phyloP scores from a whole-genome alignment of 2,113 vertebrate genomes.

The Dipodomys stephensi region DNA sequence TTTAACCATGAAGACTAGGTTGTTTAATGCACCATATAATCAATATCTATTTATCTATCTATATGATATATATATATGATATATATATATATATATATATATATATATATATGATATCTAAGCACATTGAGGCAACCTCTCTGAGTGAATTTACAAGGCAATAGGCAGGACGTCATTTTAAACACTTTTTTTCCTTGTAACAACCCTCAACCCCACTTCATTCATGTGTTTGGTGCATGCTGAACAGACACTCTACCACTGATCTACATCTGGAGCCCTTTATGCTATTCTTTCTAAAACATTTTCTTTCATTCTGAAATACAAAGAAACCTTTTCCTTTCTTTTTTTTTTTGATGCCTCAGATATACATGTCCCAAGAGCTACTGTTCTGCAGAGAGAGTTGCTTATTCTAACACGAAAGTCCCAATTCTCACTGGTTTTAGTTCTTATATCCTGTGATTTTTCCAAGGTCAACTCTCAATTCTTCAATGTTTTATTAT shows the following conservation, averaged over 20 bases:
- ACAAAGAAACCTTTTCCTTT: neutral
- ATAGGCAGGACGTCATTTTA: neutral
- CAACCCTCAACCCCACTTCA: no score
- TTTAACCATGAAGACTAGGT: slow-evolving; percentile 25
- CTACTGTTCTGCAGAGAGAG: neutral
- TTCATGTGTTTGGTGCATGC: no score
- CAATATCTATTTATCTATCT: neutral
- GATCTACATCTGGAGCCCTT: neutral
- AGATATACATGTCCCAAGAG: slow-evolving; percentile 4
- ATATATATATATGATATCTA: slow-evolving; percentile 5
- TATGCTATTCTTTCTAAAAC: neutral
- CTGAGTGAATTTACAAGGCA: slow-evolving; percentile 33
- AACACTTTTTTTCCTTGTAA: slow-evolving; percentile 28
- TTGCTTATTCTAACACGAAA: neutral
- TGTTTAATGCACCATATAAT: slow-evolving; percentile 18
- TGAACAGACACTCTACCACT: neutral
- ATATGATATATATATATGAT: neutral
- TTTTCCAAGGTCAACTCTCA: slow-evolving; percentile 21
- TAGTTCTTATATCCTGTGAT: slow-evolving; percentile 12
- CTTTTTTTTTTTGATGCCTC: neutral
- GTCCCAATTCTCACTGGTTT: slow-evolving; percentile 14
- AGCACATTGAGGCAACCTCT: neutral
- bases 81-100: slow-evolving; percentile 12
- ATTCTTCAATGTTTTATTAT: neutral
- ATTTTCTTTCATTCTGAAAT: slow-evolving; percentile 27